phyloP scores from a whole-genome alignment of 2,888 invertebrate species.

The Hypena proboscidalis region DNA sequence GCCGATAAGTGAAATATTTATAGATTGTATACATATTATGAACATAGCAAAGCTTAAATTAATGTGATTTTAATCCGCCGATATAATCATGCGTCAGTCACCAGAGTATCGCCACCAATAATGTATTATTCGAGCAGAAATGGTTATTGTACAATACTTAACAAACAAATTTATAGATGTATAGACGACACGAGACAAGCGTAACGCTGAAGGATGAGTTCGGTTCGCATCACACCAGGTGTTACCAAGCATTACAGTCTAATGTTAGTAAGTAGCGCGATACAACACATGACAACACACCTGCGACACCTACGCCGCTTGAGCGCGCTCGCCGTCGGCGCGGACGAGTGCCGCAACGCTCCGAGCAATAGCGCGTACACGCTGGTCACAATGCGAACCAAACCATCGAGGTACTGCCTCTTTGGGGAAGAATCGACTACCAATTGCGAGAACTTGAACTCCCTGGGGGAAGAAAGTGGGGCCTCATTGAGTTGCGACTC shows the following conservation, averaged over 20 bases:
- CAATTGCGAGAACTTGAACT: slow-evolving; percentile 74
- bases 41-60: background rate
- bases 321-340: slow-evolving; percentile 43
- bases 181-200: slow-evolving; percentile 10
- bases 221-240: slow-evolving; percentile 64
- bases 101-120: too few relatives aligned
- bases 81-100: background rate
- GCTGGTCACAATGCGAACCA: slow-evolving; percentile 71
- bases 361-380: slow-evolving; percentile 58
- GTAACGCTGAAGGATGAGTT: slow-evolving; percentile 46
- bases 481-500: slow-evolving; percentile 24
- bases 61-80: background rate
- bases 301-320: slow-evolving; percentile 62
- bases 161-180: background rate
- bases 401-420: slow-evolving; percentile 58
- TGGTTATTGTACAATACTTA: background rate
- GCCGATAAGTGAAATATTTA: background rate
- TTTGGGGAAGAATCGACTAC: slow-evolving; percentile 55
- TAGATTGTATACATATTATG: background rate
- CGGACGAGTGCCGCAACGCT: slow-evolving; percentile 51
- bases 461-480: slow-evolving; percentile 62
- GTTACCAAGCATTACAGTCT: slow-evolving; percentile 39
- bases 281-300: slow-evolving; percentile 50
- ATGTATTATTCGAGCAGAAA: background rate
- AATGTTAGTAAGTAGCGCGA: slow-evolving; percentile 24